Conservation (phyloP, 2,888 invertebrate species). For the Tortricodes alternella region DNA sequence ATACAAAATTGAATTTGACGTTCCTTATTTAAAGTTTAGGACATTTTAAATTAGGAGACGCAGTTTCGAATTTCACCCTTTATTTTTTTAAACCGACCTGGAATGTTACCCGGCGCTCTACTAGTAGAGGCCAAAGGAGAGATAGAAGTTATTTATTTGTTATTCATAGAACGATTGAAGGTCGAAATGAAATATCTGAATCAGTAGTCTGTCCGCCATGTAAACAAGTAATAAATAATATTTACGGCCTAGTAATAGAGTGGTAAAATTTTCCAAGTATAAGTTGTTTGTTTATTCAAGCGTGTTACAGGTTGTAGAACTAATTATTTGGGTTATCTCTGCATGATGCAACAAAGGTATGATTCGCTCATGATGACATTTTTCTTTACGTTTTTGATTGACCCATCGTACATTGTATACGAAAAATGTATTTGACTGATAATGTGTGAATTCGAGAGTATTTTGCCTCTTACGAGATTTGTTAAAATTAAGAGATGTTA, state of each 20-base stretch:
- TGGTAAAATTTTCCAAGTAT: slow-evolving; percentile 8
- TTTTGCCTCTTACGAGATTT: background rate
- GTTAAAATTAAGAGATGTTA: background rate
- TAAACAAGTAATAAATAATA: background rate
- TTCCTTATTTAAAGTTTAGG: too few species aligned
- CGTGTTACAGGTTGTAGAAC: background rate
- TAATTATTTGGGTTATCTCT: background rate
- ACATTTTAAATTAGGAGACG: too few species aligned
- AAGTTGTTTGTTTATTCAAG: slow-evolving; percentile 1
- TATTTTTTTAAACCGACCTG: too few species aligned
- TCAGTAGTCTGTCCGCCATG: background rate
- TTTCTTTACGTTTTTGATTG: background rate
- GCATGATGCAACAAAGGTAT: background rate
- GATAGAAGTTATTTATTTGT: too few species aligned
- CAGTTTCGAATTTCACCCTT: too few species aligned
- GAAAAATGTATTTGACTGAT: background rate
- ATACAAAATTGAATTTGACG: too few species aligned
- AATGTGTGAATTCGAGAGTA: background rate
- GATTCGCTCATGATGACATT: background rate
- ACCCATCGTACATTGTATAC: background rate
- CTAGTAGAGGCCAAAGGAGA: too few species aligned
- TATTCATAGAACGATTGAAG: too few species aligned
- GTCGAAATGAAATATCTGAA: background rate
- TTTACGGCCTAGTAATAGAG: background rate
- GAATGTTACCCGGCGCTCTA: too few species aligned